Base-by-base conservation (phyloP, 2,888 invertebrate genomes). In the Diplolepis rosae region DNA sequence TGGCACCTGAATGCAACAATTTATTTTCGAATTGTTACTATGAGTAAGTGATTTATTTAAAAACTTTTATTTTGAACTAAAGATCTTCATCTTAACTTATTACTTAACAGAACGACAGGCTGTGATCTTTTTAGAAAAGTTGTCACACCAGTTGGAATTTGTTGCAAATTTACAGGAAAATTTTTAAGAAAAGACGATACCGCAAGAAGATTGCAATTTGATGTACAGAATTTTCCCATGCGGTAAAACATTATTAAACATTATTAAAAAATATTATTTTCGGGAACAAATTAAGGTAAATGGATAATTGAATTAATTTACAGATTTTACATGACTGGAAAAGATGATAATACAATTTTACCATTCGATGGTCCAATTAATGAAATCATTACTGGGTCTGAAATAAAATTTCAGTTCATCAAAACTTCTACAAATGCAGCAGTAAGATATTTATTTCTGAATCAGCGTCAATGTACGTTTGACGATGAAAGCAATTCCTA, bases 401-500 rank as follows among this genome's bases (percentile, higher is more conserved):
- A 24, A 2, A 27, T 80, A 5, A 18, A 66, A 22, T 56, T 80
- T 13, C 6, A 39, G 0, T 48, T 69, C 1, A 61, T 65, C 1
- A 35, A 66, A 7, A 74, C 74, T 11, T 35, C 42, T 13, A 72
- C 72, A 9, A 48, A 66, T 2, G 39, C 39, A 9, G 56, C 65
- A 5, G 42, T 78, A 15, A 66, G 70, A 15, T 72, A 72, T 30
- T 69, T 95, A 52, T 90, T 90, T 1, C 74, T 48, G 11, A 91
- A 91, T 1, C 95, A 95, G 85, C 89, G 95, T 9, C 92, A 93
- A 67, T 95, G 95, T 80, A 91, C 94, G 32, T 95, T 94, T 82
- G 90, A 91, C 0, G 91, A 94, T 79, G 95, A 95, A 85, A 89
- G 79, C 73, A 35, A 24, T 13, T 71, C 78, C 13, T 74, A 77